Percentiles rank a stretch among this genome's conserved stretches.
Evolutionary conservation across 2,113 vertebrate species (phyloP).

Genomic region (Dolichotis patagonum): DNA sequence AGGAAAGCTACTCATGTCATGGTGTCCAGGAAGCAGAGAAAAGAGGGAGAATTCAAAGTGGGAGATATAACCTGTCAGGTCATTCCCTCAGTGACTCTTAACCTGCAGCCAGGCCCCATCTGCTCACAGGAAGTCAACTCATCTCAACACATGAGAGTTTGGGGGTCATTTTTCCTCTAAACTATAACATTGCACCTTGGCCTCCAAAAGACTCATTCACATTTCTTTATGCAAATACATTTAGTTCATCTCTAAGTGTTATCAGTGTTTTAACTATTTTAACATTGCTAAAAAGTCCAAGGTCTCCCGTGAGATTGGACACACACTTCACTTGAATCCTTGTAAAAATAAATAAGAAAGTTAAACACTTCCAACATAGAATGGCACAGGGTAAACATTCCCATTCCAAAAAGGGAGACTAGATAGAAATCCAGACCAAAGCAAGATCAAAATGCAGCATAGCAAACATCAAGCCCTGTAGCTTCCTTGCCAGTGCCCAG

Average conservation of each 20-base stretch:
- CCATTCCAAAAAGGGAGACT: background rate
- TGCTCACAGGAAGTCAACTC: background rate
- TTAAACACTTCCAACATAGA: background rate
- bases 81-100: background rate
- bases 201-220: background rate
- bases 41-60: background rate
- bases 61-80: background rate
- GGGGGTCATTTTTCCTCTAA: background rate
- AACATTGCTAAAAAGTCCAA: background rate
- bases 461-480: background rate
- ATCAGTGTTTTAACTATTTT: background rate
- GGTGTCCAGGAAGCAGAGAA: background rate
- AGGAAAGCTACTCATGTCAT: background rate
- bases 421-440: background rate
- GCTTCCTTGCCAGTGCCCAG: background rate
- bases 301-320: background rate
- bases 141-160: background rate
- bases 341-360: background rate
- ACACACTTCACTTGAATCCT: background rate
- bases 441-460: background rate
- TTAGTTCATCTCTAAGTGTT: background rate
- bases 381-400: background rate
- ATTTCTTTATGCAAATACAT: background rate
- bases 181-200: background rate
- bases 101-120: background rate